A percentile compares a stretch with the other conserved stretches of the same genome.
phyloP scores from a whole-genome alignment of 2,113 vertebrate species.

The Morone saxatilis region DNA sequence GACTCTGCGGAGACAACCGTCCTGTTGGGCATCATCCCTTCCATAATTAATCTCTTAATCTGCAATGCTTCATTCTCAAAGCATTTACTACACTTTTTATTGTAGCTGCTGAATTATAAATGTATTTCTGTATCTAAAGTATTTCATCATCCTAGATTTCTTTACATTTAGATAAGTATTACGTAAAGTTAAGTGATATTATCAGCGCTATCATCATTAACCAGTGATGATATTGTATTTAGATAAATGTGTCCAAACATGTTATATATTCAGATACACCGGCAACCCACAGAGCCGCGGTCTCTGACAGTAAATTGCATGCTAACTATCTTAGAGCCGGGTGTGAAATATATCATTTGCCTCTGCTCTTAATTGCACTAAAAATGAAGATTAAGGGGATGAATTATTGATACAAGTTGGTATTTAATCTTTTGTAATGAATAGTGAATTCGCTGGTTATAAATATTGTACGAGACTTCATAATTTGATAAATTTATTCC shows the following conservation, averaged over 20 bases:
- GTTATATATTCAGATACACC: constrained; percentile 4
- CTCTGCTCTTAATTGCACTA: constrained; percentile 65
- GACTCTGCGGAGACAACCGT: too few species aligned
- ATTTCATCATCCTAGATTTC: not conserved
- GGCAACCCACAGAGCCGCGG: constrained; percentile 10
- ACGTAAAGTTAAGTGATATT: not conserved
- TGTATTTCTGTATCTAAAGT: not conserved
- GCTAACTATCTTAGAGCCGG: constrained; percentile 15
- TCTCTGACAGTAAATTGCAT: constrained; percentile 26
- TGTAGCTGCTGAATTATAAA: not conserved
- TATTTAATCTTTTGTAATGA: constrained; percentile 78
- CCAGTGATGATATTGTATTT: not conserved
- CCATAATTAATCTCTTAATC: too few species aligned
- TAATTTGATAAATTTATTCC: constrained; percentile 74
- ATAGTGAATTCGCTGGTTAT: constrained; percentile 66
- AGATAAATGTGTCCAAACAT: constrained; percentile 27
- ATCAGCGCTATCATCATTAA: not conserved
- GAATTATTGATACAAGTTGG: constrained; percentile 77
- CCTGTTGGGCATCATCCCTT: too few species aligned
- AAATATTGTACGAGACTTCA: constrained; percentile 70
- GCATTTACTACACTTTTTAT: not conserved
- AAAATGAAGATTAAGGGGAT: constrained; percentile 77
- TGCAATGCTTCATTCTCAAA: too few species aligned
- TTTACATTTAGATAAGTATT: not conserved
- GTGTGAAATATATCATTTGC: constrained; percentile 60